Conservation (phyloP, 2,888 invertebrate species). For the Leptopterna dolabrata region DNA sequence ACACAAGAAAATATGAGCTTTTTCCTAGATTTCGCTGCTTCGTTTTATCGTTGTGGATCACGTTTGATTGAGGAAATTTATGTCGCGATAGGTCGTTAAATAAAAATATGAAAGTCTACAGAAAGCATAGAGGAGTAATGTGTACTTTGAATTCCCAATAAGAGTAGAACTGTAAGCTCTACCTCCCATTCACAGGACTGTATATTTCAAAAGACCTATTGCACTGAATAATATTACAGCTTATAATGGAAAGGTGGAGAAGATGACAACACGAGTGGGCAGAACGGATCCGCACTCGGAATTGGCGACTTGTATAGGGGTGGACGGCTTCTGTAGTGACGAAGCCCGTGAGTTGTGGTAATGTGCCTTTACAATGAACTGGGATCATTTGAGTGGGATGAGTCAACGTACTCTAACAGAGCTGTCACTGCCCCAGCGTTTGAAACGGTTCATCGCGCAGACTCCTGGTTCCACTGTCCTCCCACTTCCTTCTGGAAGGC, state of each 20-base stretch:
- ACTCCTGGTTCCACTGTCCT: not conserved
- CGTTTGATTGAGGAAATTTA: too few relatives aligned
- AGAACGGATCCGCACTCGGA: not conserved
- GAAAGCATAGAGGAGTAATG: too few relatives aligned
- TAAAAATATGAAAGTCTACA: too few relatives aligned
- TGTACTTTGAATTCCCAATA: too few relatives aligned
- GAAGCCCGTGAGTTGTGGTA: slow-evolving; percentile 20
- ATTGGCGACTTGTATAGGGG: not conserved
- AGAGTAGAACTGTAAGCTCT: too few relatives aligned
- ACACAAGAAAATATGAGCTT: too few relatives aligned
- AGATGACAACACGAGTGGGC: not conserved
- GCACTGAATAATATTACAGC: not conserved
- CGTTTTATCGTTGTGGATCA: too few relatives aligned
- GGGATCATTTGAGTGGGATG: not conserved
- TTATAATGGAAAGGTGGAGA: not conserved
- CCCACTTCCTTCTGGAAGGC: not conserved
- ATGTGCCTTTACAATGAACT: slow-evolving; percentile 11
- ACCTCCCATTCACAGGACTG: too few relatives aligned
- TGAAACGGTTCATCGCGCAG: not conserved
- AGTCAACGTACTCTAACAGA: slow-evolving; percentile 30
- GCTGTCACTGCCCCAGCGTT: not conserved
- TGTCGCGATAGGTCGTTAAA: too few relatives aligned
- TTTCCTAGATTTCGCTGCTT: too few relatives aligned
- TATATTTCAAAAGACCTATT: too few relatives aligned
- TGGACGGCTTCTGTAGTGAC: not conserved